phyloP scores from a whole-genome alignment of 2,113 vertebrate genomes.

The Psittacara wagleri region DNA sequence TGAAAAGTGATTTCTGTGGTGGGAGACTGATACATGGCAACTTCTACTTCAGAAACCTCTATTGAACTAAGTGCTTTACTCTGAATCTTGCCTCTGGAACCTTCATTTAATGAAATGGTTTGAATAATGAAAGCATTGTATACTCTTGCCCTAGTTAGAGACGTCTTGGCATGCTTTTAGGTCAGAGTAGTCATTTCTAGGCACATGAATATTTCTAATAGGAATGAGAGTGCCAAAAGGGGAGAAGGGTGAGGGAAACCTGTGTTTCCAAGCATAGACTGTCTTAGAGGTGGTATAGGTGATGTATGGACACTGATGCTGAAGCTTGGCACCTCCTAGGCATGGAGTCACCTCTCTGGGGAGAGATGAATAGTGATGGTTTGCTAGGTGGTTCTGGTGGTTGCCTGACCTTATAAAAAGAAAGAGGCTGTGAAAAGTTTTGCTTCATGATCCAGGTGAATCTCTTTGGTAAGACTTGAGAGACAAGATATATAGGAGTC shows the following conservation, averaged over 20 bases:
- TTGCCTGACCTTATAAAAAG: background rate
- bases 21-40: background rate
- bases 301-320: background rate
- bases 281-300: background rate
- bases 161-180: background rate
- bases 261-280: slow-evolving; percentile 21
- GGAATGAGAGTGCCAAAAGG: background rate
- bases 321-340: background rate
- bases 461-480: background rate
- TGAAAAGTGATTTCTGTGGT: slow-evolving; percentile 37
- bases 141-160: background rate
- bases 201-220: background rate
- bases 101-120: background rate
- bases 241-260: background rate
- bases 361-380: background rate
- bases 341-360: background rate
- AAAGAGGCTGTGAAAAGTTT: background rate
- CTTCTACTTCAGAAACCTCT: slow-evolving; percentile 16
- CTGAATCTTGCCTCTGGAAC: background rate
- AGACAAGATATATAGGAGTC: background rate
- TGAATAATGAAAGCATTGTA: slow-evolving; percentile 30
- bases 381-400: background rate
- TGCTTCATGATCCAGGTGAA: background rate
- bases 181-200: background rate
- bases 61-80: background rate